Base-by-base conservation (phyloP, 2,888 invertebrate genomes). In the Glyphotaelius pellucidus region DNA sequence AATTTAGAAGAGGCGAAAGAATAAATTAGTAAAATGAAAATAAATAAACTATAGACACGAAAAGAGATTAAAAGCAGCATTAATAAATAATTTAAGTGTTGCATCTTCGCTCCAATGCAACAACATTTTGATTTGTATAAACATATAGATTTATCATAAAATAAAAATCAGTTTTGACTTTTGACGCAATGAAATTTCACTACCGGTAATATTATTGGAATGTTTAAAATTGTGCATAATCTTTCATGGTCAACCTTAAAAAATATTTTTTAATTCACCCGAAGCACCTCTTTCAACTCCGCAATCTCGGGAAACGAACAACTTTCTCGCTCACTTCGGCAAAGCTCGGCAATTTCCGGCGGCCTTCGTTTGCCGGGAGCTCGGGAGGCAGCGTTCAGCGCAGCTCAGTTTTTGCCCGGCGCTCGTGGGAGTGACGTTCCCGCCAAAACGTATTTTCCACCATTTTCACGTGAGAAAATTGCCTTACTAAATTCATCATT, bases 381-480 rank as follows among this genome's bases (percentile, higher is more conserved):
- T 84, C 86, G 85, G 89, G 25, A 67, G 67, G 67, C 67, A 67
- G 25, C 25, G 25, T 5, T 67, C 87, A 4, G 81, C 90, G 38
- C 79, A 80, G 92, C 90, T 92, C 92, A 92, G 92, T 92, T 92
- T 92, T 90, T 90, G 90, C 92, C 90, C 90, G 90, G 92, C 87
- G 90, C 85, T 80, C 92, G 92, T 90, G 80, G 92, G 92, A 86
- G 86, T 85, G 90, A 52, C 91, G 86, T 92, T 92, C 92, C 90
- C 90, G 87, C 92, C 86, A 90, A 92, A 92, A 85, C 83, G 90
- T 85, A 42, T 84, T 90, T 90, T 81, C 90, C 83, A 83, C 90
- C 86, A 80, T 86, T 80, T 88, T 90, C 92, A 92, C 92, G 92
- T 92, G 92, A 92, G 92, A 92, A 88, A 88, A 80, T 80, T 67